phyloP scores from a whole-genome alignment of 2,113 vertebrate species.

The Stegostoma tigrinum region DNA sequence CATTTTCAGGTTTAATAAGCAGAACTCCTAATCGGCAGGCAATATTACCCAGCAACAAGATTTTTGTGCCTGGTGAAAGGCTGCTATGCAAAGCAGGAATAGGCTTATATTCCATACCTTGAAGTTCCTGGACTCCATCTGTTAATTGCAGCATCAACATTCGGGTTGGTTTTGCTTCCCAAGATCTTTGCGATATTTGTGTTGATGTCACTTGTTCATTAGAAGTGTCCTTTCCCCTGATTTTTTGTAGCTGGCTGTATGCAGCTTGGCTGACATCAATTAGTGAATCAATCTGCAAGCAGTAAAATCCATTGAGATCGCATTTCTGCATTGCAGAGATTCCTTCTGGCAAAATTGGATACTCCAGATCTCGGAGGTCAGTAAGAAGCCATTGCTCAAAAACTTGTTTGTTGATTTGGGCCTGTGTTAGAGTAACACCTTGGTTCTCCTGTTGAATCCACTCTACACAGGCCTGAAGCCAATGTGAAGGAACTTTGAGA shows the following conservation, averaged over 20 bases:
- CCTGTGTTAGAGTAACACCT: constrained; percentile 60
- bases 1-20: constrained; percentile 76
- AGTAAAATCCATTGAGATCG: constrained; percentile 73
- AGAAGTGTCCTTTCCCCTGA: constrained; percentile 65
- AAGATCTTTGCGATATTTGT: constrained; percentile 67
- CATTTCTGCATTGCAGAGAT: constrained; percentile 66
- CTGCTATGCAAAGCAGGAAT: constrained; percentile 63
- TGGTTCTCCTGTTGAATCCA: constrained; percentile 80
- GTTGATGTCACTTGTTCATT: constrained; percentile 80
- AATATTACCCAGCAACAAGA: constrained; percentile 74
- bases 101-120: constrained; percentile 84
- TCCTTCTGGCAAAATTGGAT: constrained; percentile 71
- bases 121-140: constrained; percentile 80
- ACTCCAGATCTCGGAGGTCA: constrained; percentile 79
- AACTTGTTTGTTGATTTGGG: constrained; percentile 76
- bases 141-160: constrained; percentile 88
- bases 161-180: constrained; percentile 78
- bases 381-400: constrained; percentile 93
- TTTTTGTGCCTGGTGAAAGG: constrained; percentile 73
- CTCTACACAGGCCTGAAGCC: constrained; percentile 84
- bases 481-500: constrained; percentile 72
- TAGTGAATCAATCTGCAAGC: constrained; percentile 85
- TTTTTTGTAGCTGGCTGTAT: constrained; percentile 78
- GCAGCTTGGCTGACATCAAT: constrained; percentile 85
- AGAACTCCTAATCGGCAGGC: constrained; percentile 79